Percentiles rank a stretch among this genome's conserved stretches.
Evolutionary conservation across 2,797 vertebrate genomes (phyloP).

Genomic region (Coregonus sp.): DNA sequence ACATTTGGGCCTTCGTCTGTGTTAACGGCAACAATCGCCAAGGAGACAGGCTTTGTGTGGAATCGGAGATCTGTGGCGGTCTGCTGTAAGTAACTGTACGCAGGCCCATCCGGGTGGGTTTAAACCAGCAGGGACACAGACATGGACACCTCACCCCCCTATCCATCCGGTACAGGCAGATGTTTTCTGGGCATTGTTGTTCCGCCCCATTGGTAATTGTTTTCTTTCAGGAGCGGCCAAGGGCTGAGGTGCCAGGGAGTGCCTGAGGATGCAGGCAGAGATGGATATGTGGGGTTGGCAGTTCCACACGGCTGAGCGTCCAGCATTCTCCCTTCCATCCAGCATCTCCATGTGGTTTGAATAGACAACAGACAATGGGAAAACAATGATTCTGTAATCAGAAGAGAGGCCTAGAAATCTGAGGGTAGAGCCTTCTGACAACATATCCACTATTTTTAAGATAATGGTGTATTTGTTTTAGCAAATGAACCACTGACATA

Average conservation of each 20-base stretch:
- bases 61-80: conserved; percentile 31
- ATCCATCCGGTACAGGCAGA: conserved; percentile 68
- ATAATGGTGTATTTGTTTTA: too few species aligned
- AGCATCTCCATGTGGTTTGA: conserved; percentile 38
- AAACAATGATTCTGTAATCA: neutral
- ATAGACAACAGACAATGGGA: conserved; percentile 22
- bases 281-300: conserved; percentile 35
- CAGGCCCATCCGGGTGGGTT: conserved; percentile 38
- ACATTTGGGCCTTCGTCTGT: conserved; percentile 64
- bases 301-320: conserved; percentile 40
- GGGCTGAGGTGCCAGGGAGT: conserved; percentile 67
- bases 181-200: conserved; percentile 77
- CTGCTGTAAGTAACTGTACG: neutral
- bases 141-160: conserved; percentile 30
- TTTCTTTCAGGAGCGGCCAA: conserved; percentile 69
- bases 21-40: conserved; percentile 54
- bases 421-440: neutral
- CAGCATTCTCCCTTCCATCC: conserved; percentile 9
- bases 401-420: neutral
- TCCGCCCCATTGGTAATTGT: conserved; percentile 70
- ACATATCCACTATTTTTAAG: too few species aligned
- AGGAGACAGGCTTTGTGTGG: conserved; percentile 46
- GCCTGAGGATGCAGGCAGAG: conserved; percentile 50
- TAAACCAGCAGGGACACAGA: conserved; percentile 61
- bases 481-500: too few species aligned